Evolutionary conservation across 1,140 invertebrate genomes (phyloP), one percentile per base, ranked within the genome.

Genomic region (Trachelipus rathkii): DNA sequence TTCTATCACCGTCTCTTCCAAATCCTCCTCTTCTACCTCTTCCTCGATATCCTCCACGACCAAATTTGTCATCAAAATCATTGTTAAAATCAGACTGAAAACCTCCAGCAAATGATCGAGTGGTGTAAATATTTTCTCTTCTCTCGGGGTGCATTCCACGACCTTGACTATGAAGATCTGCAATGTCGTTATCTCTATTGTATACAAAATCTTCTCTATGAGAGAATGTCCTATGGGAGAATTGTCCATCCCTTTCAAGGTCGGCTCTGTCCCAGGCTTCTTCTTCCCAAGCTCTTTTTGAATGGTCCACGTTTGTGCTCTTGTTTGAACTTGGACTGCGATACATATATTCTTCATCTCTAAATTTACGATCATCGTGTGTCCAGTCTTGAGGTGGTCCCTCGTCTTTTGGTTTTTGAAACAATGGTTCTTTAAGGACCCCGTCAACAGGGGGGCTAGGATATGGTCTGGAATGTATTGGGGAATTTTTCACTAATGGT

Each of bases 11-110:
- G 10, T 68, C 72, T 43, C 78, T 69, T 67, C 43, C 74, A 75
- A 23, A 68, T 43, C 60, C 77, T 69, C 71, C 21, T 45, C 77
- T 73, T 33, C 72, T n/a, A n/a, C 76, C 76, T 70, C 76, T 60
- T 13, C 77, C 70, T 21, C 75, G 43, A n/a, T 74, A 74, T n/a
- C 76, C 70, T 19, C 73, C 77, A 19, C 72, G 60, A 68, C 72
- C 71, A 24, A 71, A 72, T 10, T 78, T 76, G 13, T 72, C 45
- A n/a, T 74, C 75, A 24, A 73, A 74, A 10, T 73, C 73, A 33
- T 80, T 70, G 33, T 78, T 69, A 10, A 19, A 13, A 19, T 70
- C 75, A 23, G 44, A 46, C 15, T 72, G 74, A 33, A 53, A 43
- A 15, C 72, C 44, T 33, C 33, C 33, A 33, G 33, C 33, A 33